Evolutionary conservation across 2,113 vertebrate genomes (phyloP).

Genomic region (Ciconia boyciana): DNA sequence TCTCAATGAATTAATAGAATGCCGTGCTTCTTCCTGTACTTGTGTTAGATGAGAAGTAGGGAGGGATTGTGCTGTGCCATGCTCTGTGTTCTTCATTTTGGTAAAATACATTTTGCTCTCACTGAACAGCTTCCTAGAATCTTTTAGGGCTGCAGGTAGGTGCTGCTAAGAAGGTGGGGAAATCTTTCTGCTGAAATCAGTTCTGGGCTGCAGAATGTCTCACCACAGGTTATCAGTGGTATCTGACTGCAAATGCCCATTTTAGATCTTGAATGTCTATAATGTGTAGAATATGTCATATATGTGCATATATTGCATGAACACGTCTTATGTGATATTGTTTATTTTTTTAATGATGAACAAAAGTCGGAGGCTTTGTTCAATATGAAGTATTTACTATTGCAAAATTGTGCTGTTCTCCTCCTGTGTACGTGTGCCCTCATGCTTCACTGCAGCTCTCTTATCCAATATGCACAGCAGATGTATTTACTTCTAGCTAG

Average conservation of each 20-base stretch:
- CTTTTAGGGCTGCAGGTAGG: neutral
- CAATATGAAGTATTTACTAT: neutral
- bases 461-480: neutral
- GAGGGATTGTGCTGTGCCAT: neutral
- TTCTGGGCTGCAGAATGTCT: neutral
- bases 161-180: neutral
- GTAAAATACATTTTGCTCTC: neutral
- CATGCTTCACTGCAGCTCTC: neutral
- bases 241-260: neutral
- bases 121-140: neutral
- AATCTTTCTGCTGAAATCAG: neutral
- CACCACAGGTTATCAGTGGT: neutral
- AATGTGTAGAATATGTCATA: neutral
- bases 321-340: neutral
- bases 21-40: neutral
- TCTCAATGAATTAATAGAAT: neutral
- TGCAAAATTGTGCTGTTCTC: neutral
- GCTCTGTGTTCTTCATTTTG: neutral
- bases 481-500: neutral
- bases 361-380: neutral
- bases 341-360: neutral
- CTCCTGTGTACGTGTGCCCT: neutral
- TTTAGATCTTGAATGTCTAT: neutral
- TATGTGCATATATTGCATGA: neutral
- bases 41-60: neutral